A percentile compares a stretch with the other conserved stretches of the same genome.
These are phyloP conservation scores for Syngnathus rostellatus DNA, from an alignment of 2,797 vertebrate species.

Conservation along the genomic window DNA sequence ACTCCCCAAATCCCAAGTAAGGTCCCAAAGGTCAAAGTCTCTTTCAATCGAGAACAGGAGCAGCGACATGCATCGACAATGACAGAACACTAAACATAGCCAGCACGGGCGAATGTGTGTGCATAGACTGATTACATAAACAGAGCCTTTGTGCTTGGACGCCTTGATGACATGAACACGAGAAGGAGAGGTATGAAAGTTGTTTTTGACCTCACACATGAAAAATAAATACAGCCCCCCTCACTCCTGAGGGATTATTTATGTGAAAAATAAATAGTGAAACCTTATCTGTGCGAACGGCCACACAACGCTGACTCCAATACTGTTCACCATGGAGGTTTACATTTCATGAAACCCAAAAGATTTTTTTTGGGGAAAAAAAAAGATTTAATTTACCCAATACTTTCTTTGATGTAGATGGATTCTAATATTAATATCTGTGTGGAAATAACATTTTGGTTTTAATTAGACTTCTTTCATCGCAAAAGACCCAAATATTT, in stretches of 20 bases:
- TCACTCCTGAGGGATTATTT: slow-evolving; percentile 46
- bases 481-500: not conserved
- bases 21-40: not conserved
- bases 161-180: slow-evolving; percentile 51
- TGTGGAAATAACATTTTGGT: not conserved
- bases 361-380: not conserved
- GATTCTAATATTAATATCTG: not conserved
- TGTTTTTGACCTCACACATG: slow-evolving; percentile 57
- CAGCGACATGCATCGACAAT: not conserved
- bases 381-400: not conserved
- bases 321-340: slow-evolving; percentile 24
- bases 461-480: not conserved
- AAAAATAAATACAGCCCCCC: slow-evolving; percentile 59
- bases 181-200: slow-evolving; percentile 8
- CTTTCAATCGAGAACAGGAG: not conserved
- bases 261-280: slow-evolving; percentile 51
- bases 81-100: not conserved
- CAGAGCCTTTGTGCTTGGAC: slow-evolving; percentile 57
- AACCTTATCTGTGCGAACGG: slow-evolving; percentile 51
- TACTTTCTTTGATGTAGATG: not conserved
- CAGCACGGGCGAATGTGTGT: not conserved
- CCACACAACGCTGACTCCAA: slow-evolving; percentile 44
- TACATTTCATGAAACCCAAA: not conserved
- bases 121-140: slow-evolving; percentile 59
- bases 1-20: not conserved